Evolutionary conservation across 2,888 invertebrate species (phyloP), one percentile per base, ranked within the genome.

Genomic region (Nasonovia ribisnigri): DNA sequence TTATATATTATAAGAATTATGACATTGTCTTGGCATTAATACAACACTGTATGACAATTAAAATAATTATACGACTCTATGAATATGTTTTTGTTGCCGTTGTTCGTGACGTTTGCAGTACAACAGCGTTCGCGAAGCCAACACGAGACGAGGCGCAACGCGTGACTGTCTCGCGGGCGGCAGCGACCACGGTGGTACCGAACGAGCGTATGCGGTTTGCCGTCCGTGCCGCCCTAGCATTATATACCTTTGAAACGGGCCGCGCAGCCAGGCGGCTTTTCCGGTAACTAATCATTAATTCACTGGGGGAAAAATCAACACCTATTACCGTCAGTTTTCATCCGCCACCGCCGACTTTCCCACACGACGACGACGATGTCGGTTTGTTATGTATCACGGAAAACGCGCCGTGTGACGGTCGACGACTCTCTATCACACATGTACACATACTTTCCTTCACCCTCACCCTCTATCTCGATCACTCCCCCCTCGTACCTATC

Each of bases 281-380:
- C 91, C 91, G 42, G 51, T 51, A 77, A 91, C 91, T 48, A 48
- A 36, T 90, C 90, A 36, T 90, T 77, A 77, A 91, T 91, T 91
- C 84, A 29, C 84, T 13, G 29, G 29, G 91, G 42, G 8, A 54
- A 84, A 84, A 91, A 84, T 91, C 91, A 91, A 91, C 91, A 91
- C 84, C 91, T 91, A 91, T 84, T 91, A 91, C 84, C 51, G 36
- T 90, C 42, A 89, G 43, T 89, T 36, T 54, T 88, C 54, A 67
- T 67, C 88, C 51, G 42, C 54, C 36, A 10, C 42, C 54, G 88
- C 88, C 36, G 54, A 26, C 88, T 24, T 54, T 36, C 51, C 42
- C 54, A 29, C 54, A 36, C 42, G 77, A 77, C 77, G 16, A 36
- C 36, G 42, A 29, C 24, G 6, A 88, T 5, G 42, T 36, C 88